Base-by-base conservation (phyloP, 2,888 invertebrate species). In the Ochropleura leucogaster region DNA sequence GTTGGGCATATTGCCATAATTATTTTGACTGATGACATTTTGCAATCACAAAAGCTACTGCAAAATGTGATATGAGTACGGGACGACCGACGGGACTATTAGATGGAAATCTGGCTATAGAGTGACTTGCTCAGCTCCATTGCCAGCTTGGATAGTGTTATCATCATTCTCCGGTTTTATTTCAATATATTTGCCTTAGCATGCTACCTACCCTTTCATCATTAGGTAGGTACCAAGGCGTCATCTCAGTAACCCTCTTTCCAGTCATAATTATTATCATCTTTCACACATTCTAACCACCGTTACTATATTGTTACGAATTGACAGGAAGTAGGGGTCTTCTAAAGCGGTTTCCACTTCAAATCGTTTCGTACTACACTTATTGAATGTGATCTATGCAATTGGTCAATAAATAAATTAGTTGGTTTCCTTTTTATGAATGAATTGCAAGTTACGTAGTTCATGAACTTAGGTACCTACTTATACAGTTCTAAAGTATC, bases 311-410 rank as follows among this genome's bases (percentile, higher is more conserved):
- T 60, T 79, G 59, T 4, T 40, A 60, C 42, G 64, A 79, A 72
- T 72, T 66, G 62, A 30, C 74, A 74, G 80, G 66, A 80, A 57
- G n/a, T 30, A 42, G 30, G 76, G 74, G 46, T 60, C 47, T 62
- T 53, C 4, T 10, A n/a, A n/a, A 60, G 59, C 59, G 10, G 42
- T 47, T 57, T 42, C 59, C 79, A 46, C 51, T 59, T 42, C n/a
- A 16, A n/a, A 42, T 47, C 40, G 42, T 79, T 64, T 64, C 49
- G 55, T 53, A 77, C 44, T 44, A 12, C 49, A 63, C 42, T 78
- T 55, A 66, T 60, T 46, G 40, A 40, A 44, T 62, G 16, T 72
- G 44, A 67, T 67, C n/a, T 10, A 44, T n/a, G 6, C 8, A 40
- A 10, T 6, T 12, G 20, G 0, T 9, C 47, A 47, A 47, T 65